Evolutionary conservation across 1,140 invertebrate genomes (phyloP).

Genomic region (Drosophila subobscura): DNA sequence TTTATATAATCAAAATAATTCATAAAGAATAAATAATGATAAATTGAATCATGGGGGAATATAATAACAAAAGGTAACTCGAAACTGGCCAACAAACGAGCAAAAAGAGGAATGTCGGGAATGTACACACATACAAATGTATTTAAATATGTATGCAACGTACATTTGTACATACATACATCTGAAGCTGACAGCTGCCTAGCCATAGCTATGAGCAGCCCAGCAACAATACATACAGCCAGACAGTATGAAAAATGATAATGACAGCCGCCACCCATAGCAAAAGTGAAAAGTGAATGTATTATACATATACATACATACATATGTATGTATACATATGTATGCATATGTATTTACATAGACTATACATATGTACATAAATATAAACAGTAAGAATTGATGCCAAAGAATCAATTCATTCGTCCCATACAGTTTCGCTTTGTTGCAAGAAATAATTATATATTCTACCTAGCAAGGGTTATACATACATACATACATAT

Average conservation of each 20-base stretch:
- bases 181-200: constrained; percentile 31
- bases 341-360: no score
- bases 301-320: constrained; percentile 12
- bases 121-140: constrained; percentile 25
- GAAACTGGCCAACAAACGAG: constrained; percentile 36
- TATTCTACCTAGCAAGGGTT: no score
- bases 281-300: constrained; percentile 71
- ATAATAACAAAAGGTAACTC: constrained; percentile 45
- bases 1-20: constrained; percentile 43
- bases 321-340: constrained; percentile 11
- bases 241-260: constrained; percentile 75
- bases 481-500: no score
- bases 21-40: constrained; percentile 50
- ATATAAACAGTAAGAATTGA: no score
- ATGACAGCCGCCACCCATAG: constrained; percentile 55
- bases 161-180: background rate
- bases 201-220: constrained; percentile 25
- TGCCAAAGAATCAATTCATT: no score
- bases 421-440: no score
- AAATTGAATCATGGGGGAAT: constrained; percentile 35
- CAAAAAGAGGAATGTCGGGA: constrained; percentile 12
- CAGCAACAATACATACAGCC: constrained; percentile 33
- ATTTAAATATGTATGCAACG: background rate
- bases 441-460: no score
- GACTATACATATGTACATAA: no score